Conservation (phyloP, 1,140 invertebrate species). For the Leptinotarsa undecemlineata region DNA sequence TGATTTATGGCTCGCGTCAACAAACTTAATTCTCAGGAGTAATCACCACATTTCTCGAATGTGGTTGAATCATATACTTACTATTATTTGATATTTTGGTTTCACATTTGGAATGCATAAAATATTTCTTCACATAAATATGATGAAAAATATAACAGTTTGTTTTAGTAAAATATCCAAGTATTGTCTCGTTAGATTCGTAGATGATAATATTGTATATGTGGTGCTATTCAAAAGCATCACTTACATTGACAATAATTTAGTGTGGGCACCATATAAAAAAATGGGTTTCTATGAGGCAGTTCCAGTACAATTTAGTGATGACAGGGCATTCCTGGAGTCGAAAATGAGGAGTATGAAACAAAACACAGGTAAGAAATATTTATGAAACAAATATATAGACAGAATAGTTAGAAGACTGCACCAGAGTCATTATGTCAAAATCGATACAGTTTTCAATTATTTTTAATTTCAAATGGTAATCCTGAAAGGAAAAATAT, state of each 20-base stretch:
- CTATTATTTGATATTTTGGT: background rate
- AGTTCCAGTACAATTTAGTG: background rate
- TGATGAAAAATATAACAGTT: too few species aligned
- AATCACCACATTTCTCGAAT: background rate
- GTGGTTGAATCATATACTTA: conserved; percentile 1
- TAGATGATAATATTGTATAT: conserved; percentile 10
- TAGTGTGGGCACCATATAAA: conserved; percentile 17
- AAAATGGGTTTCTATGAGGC: conserved; percentile 15
- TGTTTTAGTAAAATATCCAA: too few species aligned
- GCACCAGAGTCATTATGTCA: too few species aligned
- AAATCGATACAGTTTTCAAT: too few species aligned
- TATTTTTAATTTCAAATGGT: too few species aligned
- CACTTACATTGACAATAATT: background rate
- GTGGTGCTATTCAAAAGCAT: background rate
- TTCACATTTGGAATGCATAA: background rate
- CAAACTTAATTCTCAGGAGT: too few species aligned
- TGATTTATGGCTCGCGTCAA: too few species aligned
- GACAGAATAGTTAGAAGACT: too few species aligned
- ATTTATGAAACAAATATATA: too few species aligned
- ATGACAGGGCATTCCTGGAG: background rate
- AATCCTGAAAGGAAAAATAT: too few species aligned
- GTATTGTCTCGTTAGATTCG: background rate
- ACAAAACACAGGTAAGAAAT: background rate
- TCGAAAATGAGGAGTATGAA: background rate
- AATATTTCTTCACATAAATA: too few species aligned